Evolutionary conservation across 2,888 invertebrate species (phyloP).

Genomic region (Hypomecis atomaria): DNA sequence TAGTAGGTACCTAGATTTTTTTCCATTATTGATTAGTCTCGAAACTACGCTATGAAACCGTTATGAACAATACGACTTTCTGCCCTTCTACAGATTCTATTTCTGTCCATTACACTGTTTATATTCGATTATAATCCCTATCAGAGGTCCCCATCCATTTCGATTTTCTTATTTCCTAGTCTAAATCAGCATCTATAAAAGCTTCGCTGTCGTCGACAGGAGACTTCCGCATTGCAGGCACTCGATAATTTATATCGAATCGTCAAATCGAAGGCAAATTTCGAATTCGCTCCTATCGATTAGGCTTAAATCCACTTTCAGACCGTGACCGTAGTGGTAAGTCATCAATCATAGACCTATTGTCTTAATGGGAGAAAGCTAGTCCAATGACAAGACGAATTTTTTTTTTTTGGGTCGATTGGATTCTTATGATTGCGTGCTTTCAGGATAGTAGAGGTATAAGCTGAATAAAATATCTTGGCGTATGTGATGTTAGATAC

Average conservation of each 20-base stretch:
- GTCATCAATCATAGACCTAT: slow-evolving; percentile 24
- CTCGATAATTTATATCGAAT: not conserved
- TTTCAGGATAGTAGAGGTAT: too few species aligned
- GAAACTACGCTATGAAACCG: too few species aligned
- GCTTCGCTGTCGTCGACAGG: not conserved
- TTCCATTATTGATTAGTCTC: too few species aligned
- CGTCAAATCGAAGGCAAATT: slow-evolving; percentile 16
- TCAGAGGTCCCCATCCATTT: not conserved
- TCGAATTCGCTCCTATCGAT: slow-evolving; percentile 7
- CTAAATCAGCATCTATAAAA: not conserved
- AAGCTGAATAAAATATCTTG: too few species aligned
- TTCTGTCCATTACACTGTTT: too few species aligned
- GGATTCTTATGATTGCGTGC: not conserved
- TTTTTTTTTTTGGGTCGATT: slow-evolving; percentile 2
- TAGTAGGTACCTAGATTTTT: too few species aligned
- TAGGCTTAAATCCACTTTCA: slow-evolving; percentile 1
- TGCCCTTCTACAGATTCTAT: too few species aligned
- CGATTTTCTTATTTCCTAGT: not conserved
- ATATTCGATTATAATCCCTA: not conserved
- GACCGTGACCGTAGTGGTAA: slow-evolving; percentile 9
- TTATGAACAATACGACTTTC: too few species aligned
- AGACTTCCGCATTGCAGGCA: slow-evolving; percentile 26
- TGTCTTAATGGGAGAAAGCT: slow-evolving; percentile 16
- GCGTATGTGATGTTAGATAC: too few species aligned
- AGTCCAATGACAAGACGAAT: slow-evolving; percentile 16